A percentile compares a stretch with the other conserved stretches of the same genome.
Conservation (phyloP, 2,113 vertebrate species). For the Psilopsiagon aurifrons region DNA sequence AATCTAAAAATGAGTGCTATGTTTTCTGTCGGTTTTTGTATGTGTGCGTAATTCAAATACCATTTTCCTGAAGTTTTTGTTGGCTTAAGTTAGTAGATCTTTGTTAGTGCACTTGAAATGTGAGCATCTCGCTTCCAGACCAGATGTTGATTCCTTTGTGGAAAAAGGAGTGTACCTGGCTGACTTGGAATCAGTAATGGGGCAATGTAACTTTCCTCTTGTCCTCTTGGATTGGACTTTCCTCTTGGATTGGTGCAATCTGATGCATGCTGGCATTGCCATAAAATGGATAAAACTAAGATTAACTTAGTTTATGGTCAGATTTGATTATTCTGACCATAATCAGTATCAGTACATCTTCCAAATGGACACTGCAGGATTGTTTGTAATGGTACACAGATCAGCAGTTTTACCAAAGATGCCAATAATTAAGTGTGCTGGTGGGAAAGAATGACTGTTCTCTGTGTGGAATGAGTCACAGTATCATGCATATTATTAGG, state of each 20-base stretch:
- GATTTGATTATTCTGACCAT: not conserved
- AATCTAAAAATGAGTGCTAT: not conserved
- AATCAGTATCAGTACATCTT: not conserved
- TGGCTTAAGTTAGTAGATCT: not conserved
- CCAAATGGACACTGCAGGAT: not conserved
- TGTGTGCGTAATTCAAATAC: not conserved
- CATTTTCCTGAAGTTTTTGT: conserved; percentile 22
- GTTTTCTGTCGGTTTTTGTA: not conserved
- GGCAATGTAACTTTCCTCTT: not conserved
- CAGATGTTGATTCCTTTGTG: not conserved
- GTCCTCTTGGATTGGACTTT: not conserved
- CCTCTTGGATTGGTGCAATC: not conserved
- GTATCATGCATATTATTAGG: not conserved
- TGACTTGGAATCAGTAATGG: not conserved
- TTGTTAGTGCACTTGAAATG: conserved; percentile 25
- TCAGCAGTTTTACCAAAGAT: not conserved
- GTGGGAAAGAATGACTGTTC: not conserved
- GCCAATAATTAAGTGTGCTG: not conserved
- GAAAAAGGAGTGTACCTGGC: not conserved
- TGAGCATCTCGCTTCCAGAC: conserved; percentile 12
- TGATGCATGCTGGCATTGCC: not conserved
- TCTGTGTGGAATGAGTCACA: not conserved
- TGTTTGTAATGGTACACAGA: not conserved
- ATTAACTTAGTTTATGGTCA: not conserved
- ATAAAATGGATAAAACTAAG: not conserved